Evolutionary conservation across 2,888 invertebrate genomes (phyloP).

Genomic region (Leucozona laternaria): DNA sequence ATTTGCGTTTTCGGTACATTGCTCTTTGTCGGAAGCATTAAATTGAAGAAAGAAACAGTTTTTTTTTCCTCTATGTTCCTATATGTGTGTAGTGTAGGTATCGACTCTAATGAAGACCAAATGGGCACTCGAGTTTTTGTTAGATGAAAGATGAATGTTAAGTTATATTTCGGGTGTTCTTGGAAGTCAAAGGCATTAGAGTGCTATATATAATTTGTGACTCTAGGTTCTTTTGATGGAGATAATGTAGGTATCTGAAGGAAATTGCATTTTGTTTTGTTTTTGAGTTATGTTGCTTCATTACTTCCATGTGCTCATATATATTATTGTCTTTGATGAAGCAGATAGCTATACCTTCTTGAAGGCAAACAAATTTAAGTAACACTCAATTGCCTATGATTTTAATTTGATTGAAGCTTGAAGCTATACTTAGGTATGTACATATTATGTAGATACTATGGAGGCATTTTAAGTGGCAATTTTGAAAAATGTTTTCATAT

Average conservation of each 20-base stretch:
- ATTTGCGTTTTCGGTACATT: slow-evolving; percentile 40
- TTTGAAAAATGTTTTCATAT: neutral
- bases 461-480: neutral
- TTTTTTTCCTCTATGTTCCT: too few relatives aligned
- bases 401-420: slow-evolving; percentile 8
- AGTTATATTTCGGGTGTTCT: slow-evolving; percentile 30
- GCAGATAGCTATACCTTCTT: neutral
- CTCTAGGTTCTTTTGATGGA: slow-evolving; percentile 47
- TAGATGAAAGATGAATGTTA: neutral
- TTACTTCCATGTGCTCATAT: slow-evolving; percentile 12
- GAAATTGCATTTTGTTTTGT: slow-evolving; percentile 25
- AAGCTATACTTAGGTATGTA: too few relatives aligned
- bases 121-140: slow-evolving; percentile 37
- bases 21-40: slow-evolving; percentile 55
- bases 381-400: neutral
- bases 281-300: slow-evolving; percentile 17
- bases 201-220: neutral
- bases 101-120: slow-evolving; percentile 51
- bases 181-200: neutral
- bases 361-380: slow-evolving; percentile 9
- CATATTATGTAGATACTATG: neutral
- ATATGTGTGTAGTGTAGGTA: neutral
- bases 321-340: slow-evolving; percentile 14
- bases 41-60: neutral
- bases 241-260: slow-evolving; percentile 34